A percentile compares a stretch with the other conserved stretches of the same genome.
phyloP scores from a whole-genome alignment of 2,797 vertebrate genomes.

The Cercopithecus diana region DNA sequence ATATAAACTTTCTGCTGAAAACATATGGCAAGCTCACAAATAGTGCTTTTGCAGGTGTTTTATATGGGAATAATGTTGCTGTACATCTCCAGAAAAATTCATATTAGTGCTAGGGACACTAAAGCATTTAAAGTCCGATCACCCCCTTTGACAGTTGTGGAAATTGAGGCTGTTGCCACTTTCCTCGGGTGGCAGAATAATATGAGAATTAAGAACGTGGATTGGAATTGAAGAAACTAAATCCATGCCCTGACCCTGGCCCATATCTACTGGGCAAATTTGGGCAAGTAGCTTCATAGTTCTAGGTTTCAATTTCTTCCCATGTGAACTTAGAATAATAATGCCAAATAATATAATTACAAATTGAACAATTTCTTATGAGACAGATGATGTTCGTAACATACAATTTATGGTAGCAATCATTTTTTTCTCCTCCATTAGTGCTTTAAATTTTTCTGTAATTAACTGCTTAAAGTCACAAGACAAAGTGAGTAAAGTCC shows the following conservation, averaged over 20 bases:
- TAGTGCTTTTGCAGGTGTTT: slow-evolving; percentile 55
- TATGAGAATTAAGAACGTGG: neutral
- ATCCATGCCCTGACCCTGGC: neutral
- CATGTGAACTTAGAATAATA: neutral
- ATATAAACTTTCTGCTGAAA: slow-evolving; percentile 67
- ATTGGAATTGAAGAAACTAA: neutral
- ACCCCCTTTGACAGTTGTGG: neutral
- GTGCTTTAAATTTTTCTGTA: neutral
- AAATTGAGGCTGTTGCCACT: neutral
- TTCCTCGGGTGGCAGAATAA: neutral
- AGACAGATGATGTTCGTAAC: neutral
- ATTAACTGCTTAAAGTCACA: neutral
- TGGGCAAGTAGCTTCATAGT: neutral
- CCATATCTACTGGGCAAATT: neutral
- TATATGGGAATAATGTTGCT: neutral
- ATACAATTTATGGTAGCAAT: neutral
- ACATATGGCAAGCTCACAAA: slow-evolving; percentile 61
- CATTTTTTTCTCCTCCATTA: neutral
- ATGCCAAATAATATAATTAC: neutral
- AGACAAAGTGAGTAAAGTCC: neutral
- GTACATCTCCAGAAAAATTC: slow-evolving; percentile 57
- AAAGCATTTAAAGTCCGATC: neutral
- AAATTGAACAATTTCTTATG: neutral
- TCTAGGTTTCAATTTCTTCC: neutral
- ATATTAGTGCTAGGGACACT: neutral